Evolutionary conservation across 1,140 invertebrate genomes (phyloP), one percentile per base, ranked within the genome.

Genomic region (Berghia stephanieae): DNA sequence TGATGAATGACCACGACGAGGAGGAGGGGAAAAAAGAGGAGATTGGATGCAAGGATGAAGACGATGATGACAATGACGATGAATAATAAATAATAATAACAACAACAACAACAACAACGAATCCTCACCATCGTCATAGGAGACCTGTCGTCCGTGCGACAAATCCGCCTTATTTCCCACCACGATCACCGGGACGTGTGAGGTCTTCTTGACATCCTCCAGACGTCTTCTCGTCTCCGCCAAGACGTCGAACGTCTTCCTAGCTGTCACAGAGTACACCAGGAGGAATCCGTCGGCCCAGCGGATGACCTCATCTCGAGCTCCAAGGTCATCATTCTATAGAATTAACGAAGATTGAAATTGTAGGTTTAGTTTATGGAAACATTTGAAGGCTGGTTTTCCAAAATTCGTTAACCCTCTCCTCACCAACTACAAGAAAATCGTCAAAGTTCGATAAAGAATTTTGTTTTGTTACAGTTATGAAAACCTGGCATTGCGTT

Each of bases 261-360:
- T 91, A 86, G 97, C 95, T 0, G 94, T 96, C 83, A 97, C 96
- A n/a, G 95, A 95, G 88, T 97, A 98, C 6, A 97, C 95, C n/a
- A 97, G 90, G 60, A 96, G 92, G 42, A 96, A 90, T 0, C 95
- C 95, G 87, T 97, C 96, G 0, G 95, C 95, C 95, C 94, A 95
- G 38, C 94, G 90, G 36, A 96, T 94, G 82, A 95, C 94, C 21
- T 93, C 92, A 84, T 95, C 94, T 90, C 55, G 92, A 91, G 81
- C 81, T 4, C 84, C 83, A 66, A 80, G 79, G 44, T 85, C 83
- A 42, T 85, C 78, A 44, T 83, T 82, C 84, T 85, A n/a, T n/a
- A 73, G 10, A 8, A 24, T 31, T 49, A 60, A 42, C 21, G 31
- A 73, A 16, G 18, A 16, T 8, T 36, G 8, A 75, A 44, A 66